A percentile compares a stretch with the other conserved stretches of the same genome.
These are phyloP conservation scores for Cheilosia impressa DNA, from an alignment of 2,888 invertebrate genomes.

Conservation along the genomic window DNA sequence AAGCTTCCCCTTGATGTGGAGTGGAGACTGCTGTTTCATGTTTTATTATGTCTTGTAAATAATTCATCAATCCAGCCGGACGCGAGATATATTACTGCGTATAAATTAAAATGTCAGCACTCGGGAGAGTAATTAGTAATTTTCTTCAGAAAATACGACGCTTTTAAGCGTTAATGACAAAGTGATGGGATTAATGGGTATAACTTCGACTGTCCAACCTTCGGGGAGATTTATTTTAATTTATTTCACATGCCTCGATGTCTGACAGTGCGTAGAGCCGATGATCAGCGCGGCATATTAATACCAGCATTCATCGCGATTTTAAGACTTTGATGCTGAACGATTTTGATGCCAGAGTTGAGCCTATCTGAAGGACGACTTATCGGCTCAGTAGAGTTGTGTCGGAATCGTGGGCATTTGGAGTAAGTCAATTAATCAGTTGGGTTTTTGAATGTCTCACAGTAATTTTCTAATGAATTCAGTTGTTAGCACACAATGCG, in stretches of 20 bases:
- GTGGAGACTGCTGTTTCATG: background rate
- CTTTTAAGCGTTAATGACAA: slow-evolving; percentile 8
- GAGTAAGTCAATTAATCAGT: too few relatives aligned
- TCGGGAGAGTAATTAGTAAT: slow-evolving; percentile 22
- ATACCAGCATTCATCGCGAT: too few relatives aligned
- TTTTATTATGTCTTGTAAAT: slow-evolving; percentile 2
- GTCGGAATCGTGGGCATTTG: too few relatives aligned
- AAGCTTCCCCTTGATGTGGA: background rate
- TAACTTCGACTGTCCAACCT: background rate
- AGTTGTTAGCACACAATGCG: too few relatives aligned
- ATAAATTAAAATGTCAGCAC: slow-evolving; percentile 31
- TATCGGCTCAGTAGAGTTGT: too few relatives aligned
- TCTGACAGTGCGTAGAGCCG: background rate
- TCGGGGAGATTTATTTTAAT: slow-evolving; percentile 10
- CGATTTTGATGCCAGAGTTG: too few relatives aligned
- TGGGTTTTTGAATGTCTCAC: too few relatives aligned
- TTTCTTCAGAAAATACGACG: slow-evolving; percentile 8
- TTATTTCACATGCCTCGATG: background rate
- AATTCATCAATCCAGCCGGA: slow-evolving; percentile 17
- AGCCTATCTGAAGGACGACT: too few relatives aligned
- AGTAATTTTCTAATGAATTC: too few relatives aligned
- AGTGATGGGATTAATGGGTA: slow-evolving; percentile 16
- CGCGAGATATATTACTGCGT: slow-evolving; percentile 7
- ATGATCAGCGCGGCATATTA: too few relatives aligned
- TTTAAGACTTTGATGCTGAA: too few relatives aligned